Evolutionary conservation across 2,113 vertebrate genomes (phyloP).

Genomic region (Eleginops maclovinus): DNA sequence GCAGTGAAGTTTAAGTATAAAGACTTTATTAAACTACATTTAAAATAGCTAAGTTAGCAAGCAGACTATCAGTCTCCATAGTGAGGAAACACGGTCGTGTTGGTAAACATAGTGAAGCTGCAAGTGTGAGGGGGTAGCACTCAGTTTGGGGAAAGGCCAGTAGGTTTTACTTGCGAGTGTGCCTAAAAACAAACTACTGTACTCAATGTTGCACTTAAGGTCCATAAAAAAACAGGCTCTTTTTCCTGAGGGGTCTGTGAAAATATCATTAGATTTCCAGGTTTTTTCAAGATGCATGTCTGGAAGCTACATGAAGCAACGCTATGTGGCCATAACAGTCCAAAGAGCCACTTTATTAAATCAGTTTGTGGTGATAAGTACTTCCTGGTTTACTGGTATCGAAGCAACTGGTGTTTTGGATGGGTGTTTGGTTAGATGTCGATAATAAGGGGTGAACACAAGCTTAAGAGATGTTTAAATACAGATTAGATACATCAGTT

Average conservation of each 20-base stretch:
- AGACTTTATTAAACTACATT: background rate
- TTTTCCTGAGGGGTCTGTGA: background rate
- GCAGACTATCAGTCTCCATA: background rate
- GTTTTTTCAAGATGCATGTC: background rate
- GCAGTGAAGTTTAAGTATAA: background rate
- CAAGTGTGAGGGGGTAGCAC: background rate
- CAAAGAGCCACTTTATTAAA: background rate
- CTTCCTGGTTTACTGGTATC: too few species aligned
- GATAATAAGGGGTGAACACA: too few species aligned
- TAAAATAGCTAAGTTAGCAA: background rate
- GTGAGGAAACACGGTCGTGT: background rate
- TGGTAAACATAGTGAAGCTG: background rate
- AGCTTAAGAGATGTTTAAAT: too few species aligned
- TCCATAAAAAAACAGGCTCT: background rate
- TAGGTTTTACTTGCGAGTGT: background rate
- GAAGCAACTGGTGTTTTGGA: too few species aligned
- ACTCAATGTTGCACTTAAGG: background rate
- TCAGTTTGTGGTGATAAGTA: too few species aligned
- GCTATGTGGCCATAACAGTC: background rate
- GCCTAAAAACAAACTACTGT: background rate
- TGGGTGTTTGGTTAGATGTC: too few species aligned
- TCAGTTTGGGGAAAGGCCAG: background rate
- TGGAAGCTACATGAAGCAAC: background rate
- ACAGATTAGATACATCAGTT: too few species aligned
- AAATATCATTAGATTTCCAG: background rate